Evolutionary conservation across 1,140 invertebrate species (phyloP), one percentile per base, ranked within the genome.

Genomic region (Drosophila sechellia): DNA sequence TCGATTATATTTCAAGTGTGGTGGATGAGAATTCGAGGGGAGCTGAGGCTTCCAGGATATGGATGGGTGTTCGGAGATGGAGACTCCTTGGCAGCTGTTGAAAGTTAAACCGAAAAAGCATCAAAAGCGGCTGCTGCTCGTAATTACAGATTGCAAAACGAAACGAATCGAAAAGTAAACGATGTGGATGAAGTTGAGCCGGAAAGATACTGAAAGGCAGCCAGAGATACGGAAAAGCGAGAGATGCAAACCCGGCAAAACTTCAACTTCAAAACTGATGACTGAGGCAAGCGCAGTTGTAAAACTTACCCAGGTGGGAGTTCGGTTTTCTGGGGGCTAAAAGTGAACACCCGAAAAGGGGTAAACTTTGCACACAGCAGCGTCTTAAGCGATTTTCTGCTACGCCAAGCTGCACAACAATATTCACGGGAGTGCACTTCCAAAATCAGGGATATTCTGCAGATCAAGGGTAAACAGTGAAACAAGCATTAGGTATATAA

Each of bases 321-420:
- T 22, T 57, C 58, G 49, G 1, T 35, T 20, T 20, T 35, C 31
- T 15, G 45, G 37, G 39, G 34, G 43, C 1, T 22, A 49, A 22
- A 13, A 13, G 37, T n/a, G 1, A 43, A 42, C 22, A 37, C n/a
- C 25, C 43, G 52, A 22, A 50, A 73, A 73, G 63, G 77, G 42
- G 54, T 70, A 79, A 86, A 87, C 69, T 79, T 87, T 86, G 10
- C 57, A 40, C 46, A 66, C 55, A 48, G 70, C 70, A 69, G 84
- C 76, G 72, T 80, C 79, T 87, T 87, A 79, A 80, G 76, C 72
- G 79, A 84, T 89, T 87, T 87, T 79, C 66, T 71, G 81, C 73
- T 77, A 81, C 81, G 68, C 72, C 50, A 40, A 76, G 66, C 50
- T 65, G 50, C 76, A 89, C 76, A 84, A 89, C 78, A 86, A 89